phyloP scores from a whole-genome alignment of 2,113 vertebrate genomes.

The Boulengeromyrus knoepffleri region DNA sequence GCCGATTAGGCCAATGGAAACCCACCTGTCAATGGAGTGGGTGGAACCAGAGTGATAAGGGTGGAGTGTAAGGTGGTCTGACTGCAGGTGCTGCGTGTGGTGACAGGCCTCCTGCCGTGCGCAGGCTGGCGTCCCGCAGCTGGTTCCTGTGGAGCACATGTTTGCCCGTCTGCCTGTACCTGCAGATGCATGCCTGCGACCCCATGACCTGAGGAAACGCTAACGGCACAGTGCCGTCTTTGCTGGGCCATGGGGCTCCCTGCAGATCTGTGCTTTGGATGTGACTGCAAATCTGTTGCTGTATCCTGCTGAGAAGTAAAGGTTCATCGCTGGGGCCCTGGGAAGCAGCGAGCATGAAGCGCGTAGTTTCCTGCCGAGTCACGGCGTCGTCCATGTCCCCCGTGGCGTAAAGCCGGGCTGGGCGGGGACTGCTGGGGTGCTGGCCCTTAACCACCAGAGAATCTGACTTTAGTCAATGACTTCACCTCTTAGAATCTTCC shows the following conservation, averaged over 20 bases:
- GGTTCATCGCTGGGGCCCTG: background rate
- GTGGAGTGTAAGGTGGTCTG: too few species aligned
- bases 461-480: background rate
- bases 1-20: too few species aligned
- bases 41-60: too few species aligned
- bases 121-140: background rate
- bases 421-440: background rate
- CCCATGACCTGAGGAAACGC: background rate
- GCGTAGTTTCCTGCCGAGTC: background rate
- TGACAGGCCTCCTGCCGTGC: background rate
- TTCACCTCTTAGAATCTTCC: background rate
- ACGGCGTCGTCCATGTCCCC: background rate
- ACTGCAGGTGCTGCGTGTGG: background rate
- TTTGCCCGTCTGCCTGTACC: background rate
- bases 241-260: background rate
- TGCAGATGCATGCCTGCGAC: background rate
- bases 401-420: background rate
- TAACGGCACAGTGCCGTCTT: background rate
- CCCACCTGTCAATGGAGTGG: too few species aligned
- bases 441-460: background rate
- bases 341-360: background rate
- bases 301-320: background rate
- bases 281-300: background rate
- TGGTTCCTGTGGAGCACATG: background rate
- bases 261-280: background rate